Evolutionary conservation across 2,797 vertebrate genomes (phyloP), one percentile per base, ranked within the genome.

Genomic region (Pangasius krempfi): DNA sequence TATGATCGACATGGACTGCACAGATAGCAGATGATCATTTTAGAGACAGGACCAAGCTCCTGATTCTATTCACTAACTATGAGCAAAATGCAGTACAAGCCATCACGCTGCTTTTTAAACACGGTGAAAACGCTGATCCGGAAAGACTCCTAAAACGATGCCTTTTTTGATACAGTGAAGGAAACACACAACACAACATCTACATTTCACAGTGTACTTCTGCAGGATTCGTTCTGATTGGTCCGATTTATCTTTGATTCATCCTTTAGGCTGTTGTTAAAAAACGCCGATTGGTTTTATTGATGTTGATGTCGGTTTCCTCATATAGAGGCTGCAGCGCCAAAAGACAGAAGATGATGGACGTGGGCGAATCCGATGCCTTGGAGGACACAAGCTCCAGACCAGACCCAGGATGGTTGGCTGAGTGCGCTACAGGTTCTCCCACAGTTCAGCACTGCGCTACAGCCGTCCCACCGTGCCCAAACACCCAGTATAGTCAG

Each of bases 311-410:
- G 40, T 22, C 25, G 62, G 20, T 66, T 50, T 50, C 16, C 82
- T 18, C 25, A 3, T 75, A 58, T 91, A 96, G 96, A 91, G 95
- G 93, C 80, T 96, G 95, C 92, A 94, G 94, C 92, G 94, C 96
- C 70, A 97, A 97, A 93, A 95, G 94, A 88, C 94, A 94, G 66
- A 95, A 92, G 91, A 87, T 97, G 89, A 95, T 94, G 93, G 91
- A 87, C 7, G 95, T 94, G 80, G 87, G 86, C 20, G 93, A 93
- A n/a, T 92, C 75, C 56, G 90, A 91, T 73, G 64, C 92, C 86
- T 89, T 80, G 44, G 93, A 93, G 62, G 92, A 86, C 81, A 86
- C 90, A 0, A 85, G 81, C 80, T 33, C 89, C 1, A 88, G 90
- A 86, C 7, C 81, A 10, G 70, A 47, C 47, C 66, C 50, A 0